Evolutionary conservation across 2,113 vertebrate genomes (phyloP), one percentile per base, ranked within the genome.

Genomic region (Barbus barbus): DNA sequence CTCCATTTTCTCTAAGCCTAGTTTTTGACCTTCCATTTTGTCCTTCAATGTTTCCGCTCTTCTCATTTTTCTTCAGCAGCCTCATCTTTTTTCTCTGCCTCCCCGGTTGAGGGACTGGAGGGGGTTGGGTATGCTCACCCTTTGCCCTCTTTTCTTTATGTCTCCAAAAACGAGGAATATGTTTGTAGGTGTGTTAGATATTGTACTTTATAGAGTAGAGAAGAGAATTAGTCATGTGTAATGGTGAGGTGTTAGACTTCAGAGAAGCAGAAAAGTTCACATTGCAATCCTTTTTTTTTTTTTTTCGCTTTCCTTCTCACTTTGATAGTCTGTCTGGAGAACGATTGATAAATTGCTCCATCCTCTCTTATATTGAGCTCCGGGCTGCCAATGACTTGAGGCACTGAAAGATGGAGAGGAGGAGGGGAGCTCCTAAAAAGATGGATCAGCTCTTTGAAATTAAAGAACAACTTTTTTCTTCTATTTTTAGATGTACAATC

Each of bases 1-100:
- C 24, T 63, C 44, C 36, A 38, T 63, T 53, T 38, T 78, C 74
- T 33, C 46, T 69, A 61, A n/a, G 16, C 77, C 67, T 84, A 78
- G 26, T 80, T 71, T 86, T 86, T 83, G 84, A 86, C 81, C 81
- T 83, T 67, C 72, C 72, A 76, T 83, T 75, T 82, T 75, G 60
- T n/a, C 73, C 80, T 82, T 71, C 44, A 72, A 38, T 72, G 28
- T 82, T 73, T 53, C 46, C 26, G 5, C 53, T 36, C 22, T 65
- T 33, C 75, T 48, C 24, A 5, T 48, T 51, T 76, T 53, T 78
- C 48, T 38, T 67, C 75, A 2, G 41, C 60, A 78, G 44, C 36
- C 26, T 48, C 53, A 24, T 56, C 11, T 46, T 16, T 48, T 53
- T 22, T 41, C 33, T 69, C 36, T 48, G 11, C 44, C 28, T 48